A percentile compares a stretch with the other conserved stretches of the same genome.
These are phyloP conservation scores for Caenorhabditis remanei DNA, from an alignment of 1,140 invertebrate species.

Conservation along the genomic window DNA sequence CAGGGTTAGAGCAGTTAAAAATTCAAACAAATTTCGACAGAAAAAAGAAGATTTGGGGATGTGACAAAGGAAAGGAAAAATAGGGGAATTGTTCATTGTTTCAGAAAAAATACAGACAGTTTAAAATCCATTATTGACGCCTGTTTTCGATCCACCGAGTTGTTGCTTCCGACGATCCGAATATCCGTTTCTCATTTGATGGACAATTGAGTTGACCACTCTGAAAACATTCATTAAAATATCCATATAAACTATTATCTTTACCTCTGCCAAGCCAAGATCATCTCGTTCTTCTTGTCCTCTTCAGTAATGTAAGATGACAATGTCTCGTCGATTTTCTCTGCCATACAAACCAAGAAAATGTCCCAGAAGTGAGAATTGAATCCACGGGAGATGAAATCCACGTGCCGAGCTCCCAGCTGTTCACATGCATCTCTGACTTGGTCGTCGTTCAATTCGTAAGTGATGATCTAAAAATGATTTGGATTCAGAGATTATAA, in stretches of 20 bases:
- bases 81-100: background rate
- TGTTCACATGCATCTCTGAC: conserved; percentile 56
- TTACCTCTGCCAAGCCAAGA: conserved; percentile 61
- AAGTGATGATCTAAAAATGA: conserved; percentile 52
- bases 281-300: conserved; percentile 54
- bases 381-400: conserved; percentile 65
- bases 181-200: conserved; percentile 65
- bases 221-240: background rate
- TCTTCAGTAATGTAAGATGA: conserved; percentile 48
- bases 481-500: background rate
- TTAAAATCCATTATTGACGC: conserved; percentile 49
- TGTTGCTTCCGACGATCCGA: conserved; percentile 58
- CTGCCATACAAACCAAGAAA: conserved; percentile 66
- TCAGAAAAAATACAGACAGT: background rate
- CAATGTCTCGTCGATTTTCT: conserved; percentile 62
- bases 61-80: too few relatives aligned
- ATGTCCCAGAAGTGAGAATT: conserved; percentile 65
- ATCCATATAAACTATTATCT: background rate
- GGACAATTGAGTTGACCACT: conserved; percentile 59
- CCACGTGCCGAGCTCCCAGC: conserved; percentile 61
- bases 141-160: conserved; percentile 12
- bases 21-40: background rate
- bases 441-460: conserved; percentile 60
- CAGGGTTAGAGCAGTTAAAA: background rate
- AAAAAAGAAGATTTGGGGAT: background rate